phyloP scores from a whole-genome alignment of 2,113 vertebrate species.

The Callithrix jacchus region DNA sequence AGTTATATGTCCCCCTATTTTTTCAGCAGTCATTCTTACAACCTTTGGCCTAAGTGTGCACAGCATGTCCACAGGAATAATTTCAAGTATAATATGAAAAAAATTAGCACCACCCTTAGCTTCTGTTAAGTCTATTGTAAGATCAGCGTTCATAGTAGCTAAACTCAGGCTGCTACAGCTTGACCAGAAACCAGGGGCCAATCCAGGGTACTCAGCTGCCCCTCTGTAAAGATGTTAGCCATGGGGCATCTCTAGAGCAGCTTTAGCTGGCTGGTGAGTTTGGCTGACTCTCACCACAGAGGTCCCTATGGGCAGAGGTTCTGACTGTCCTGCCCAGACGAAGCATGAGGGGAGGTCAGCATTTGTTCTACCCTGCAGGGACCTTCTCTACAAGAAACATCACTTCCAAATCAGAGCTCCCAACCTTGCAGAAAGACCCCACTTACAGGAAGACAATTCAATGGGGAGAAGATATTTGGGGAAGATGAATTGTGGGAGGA shows the following conservation, averaged over 20 bases:
- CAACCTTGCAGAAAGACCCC: background rate
- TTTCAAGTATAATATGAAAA: slow-evolving; percentile 14
- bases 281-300: background rate
- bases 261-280: background rate
- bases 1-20: background rate
- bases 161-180: background rate
- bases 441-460: background rate
- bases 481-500: background rate
- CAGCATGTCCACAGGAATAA: background rate
- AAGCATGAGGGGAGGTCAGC: background rate
- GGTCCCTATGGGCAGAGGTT: background rate
- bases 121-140: background rate
- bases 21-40: background rate
- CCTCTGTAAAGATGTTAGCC: background rate
- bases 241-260: background rate
- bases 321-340: background rate
- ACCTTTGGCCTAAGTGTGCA: background rate
- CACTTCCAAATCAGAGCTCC: background rate
- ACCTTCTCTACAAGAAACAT: background rate
- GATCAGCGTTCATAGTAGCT: background rate
- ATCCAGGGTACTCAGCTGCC: background rate
- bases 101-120: background rate
- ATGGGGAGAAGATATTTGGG: background rate
- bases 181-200: background rate
- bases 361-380: background rate